phyloP scores from a whole-genome alignment of 2,113 vertebrate species.

The Odocoileus hemionus region DNA sequence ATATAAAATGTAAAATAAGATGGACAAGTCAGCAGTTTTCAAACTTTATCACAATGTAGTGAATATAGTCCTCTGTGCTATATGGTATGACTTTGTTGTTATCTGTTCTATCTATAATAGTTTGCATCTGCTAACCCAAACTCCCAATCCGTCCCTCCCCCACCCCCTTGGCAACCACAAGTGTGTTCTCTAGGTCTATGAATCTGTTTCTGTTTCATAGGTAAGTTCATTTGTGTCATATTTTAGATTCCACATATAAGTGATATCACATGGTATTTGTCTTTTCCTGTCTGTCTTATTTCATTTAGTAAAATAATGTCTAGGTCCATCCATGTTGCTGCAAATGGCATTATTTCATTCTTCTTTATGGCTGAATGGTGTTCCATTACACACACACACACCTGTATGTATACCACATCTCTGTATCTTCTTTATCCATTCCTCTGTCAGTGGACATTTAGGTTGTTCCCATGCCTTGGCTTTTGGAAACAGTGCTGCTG shows the following conservation, averaged over 20 bases:
- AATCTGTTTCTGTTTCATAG: neutral
- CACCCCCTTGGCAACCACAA: neutral
- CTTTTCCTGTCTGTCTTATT: neutral
- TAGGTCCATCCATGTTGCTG: neutral
- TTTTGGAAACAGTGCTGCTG: neutral
- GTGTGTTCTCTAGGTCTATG: neutral
- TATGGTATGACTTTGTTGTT: neutral
- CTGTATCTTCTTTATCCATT: neutral
- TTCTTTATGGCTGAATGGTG: neutral
- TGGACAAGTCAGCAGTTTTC: neutral
- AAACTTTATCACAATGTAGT: neutral
- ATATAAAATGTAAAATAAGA: neutral
- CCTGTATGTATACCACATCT: neutral
- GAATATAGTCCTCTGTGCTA: neutral
- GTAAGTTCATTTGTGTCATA: neutral
- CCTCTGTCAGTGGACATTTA: neutral
- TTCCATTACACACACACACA: neutral
- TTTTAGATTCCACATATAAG: neutral
- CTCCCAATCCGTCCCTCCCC: neutral
- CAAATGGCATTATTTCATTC: neutral
- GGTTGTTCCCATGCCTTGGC: neutral
- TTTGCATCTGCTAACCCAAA: neutral
- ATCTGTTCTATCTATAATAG: neutral
- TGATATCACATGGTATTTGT: neutral
- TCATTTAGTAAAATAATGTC: neutral